Evolutionary conservation across 1,140 invertebrate genomes (phyloP).

Genomic region (Papilio machaon): DNA sequence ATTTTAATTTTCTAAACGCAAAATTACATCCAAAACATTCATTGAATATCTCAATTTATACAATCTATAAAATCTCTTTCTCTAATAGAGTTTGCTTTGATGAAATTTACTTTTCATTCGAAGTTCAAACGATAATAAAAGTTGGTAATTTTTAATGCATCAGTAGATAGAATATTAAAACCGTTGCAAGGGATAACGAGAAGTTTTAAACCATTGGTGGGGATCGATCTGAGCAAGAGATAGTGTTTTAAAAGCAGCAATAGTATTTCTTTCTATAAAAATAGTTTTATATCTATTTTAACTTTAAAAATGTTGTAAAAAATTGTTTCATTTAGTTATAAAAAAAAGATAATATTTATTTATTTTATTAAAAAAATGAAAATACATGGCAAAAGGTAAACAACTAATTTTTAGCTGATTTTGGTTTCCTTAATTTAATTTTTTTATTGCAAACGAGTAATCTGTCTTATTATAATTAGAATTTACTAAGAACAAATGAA

Average conservation of each 20-base stretch:
- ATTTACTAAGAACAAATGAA: neutral
- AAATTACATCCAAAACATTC: neutral
- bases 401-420: too few relatives aligned
- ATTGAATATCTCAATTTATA: neutral
- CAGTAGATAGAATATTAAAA: conserved; percentile 21
- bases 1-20: neutral
- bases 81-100: neutral
- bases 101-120: conserved; percentile 26
- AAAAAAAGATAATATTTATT: too few relatives aligned
- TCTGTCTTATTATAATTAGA: too few relatives aligned
- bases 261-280: neutral
- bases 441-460: too few relatives aligned
- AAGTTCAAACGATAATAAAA: neutral
- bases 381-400: too few relatives aligned
- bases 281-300: neutral
- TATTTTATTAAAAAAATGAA: too few relatives aligned
- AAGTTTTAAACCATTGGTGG: neutral
- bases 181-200: neutral
- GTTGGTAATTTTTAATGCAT: conserved; percentile 4
- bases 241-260: neutral
- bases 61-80: neutral
- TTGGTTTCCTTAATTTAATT: too few relatives aligned
- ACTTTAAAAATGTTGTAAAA: too few relatives aligned
- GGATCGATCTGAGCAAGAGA: neutral
- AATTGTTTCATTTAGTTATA: too few relatives aligned